Evolutionary conservation across 2,888 invertebrate species (phyloP), one percentile per base, ranked within the genome.

Genomic region (Melieria crassipennis): DNA sequence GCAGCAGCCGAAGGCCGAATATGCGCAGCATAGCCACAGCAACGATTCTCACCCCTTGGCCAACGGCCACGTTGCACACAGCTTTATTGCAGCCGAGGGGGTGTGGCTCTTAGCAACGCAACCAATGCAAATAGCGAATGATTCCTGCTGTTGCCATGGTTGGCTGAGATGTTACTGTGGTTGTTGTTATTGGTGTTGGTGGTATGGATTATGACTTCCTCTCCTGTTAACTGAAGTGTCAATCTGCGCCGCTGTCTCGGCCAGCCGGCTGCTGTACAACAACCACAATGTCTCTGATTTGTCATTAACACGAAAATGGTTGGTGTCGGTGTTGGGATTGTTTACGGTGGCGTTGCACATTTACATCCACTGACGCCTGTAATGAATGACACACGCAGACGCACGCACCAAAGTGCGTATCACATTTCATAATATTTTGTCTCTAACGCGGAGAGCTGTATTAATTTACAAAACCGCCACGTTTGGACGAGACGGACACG

Each of bases 341-440:
- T 30, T 30, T 30, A 30, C 30, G 30, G 30, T 30, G 30, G 30
- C 30, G 30, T 30, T 30, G 57, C 11, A 30, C 30, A 30, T 30
- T 30, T 30, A 3, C 30, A 30, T 30, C 30, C 47, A 48, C 3
- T 56, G 70, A 46, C 69, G 65, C 62, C 65, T n/a, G 47, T 67
- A 69, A 50, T 58, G 30, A 62, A 60, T 69, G 70, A 72, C 71
- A 69, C 65, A 65, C 55, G 46, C 71, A 45, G 45, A 13, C 45
- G 60, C 16, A 30, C 30, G 30, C 30, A 30, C 30, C 30, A 30
- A 30, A 30, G 30, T 48, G 45, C 56, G 69, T 82, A 81, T 83
- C 81, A 65, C 75, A 79, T 83, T 81, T 81, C 83, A 83, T 77
- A 83, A 83, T 83, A 83, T 83, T 83, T 81, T 83, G 84, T 83